phyloP scores from a whole-genome alignment of 2,888 invertebrate genomes.

The Trisateles emortualis region DNA sequence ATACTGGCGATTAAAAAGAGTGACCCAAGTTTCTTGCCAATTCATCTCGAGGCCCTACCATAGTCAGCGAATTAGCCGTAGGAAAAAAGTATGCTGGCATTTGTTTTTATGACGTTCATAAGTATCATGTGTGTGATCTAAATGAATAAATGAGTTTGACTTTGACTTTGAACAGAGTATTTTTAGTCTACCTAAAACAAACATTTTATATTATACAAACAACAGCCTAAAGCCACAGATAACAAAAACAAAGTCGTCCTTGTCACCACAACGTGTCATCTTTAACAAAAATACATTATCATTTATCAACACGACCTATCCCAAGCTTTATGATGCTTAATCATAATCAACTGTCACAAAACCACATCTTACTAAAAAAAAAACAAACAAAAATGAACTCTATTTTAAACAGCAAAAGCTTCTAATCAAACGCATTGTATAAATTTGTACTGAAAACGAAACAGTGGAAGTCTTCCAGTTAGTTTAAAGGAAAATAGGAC shows the following conservation, averaged over 20 bases:
- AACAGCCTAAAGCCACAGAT: background rate
- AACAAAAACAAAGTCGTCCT: conserved; percentile 13
- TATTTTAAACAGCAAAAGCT: background rate
- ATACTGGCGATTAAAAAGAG: too few species aligned
- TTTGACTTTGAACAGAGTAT: too few species aligned
- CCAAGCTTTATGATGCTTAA: conserved; percentile 41
- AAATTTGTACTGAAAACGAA: conserved; percentile 2
- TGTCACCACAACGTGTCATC: conserved; percentile 12
- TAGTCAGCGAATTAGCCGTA: too few species aligned
- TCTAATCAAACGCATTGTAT: background rate
- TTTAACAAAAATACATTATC: conserved; percentile 39
- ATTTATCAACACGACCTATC: conserved; percentile 47
- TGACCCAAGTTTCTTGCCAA: too few species aligned
- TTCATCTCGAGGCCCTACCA: too few species aligned
- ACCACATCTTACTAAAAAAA: background rate
- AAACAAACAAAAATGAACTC: conserved; percentile 2
- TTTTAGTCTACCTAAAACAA: background rate
- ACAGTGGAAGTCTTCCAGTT: background rate
- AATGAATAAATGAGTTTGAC: too few species aligned
- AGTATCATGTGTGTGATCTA: too few species aligned
- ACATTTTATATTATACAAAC: background rate
- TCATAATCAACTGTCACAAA: conserved; percentile 36
- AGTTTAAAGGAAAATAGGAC: background rate
- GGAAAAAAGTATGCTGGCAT: too few species aligned
- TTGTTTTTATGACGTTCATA: too few species aligned